Conservation (phyloP, 1,140 invertebrate species). For the Drosophila sturtevanti region DNA sequence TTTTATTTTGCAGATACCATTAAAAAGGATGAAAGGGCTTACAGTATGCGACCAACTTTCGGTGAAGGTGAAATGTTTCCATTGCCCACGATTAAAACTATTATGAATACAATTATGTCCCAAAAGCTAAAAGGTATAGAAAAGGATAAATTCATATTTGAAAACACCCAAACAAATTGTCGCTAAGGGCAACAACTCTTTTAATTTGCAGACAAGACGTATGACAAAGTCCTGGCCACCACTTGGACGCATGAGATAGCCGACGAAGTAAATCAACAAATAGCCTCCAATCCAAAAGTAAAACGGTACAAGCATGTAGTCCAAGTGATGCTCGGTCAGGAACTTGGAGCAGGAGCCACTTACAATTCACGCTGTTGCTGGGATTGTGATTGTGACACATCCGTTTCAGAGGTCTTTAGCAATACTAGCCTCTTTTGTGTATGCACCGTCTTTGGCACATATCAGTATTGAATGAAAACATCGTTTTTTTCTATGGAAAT, state of each 20-base stretch:
- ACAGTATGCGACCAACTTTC: slow-evolving; percentile 70
- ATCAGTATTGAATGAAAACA: slow-evolving; percentile 55
- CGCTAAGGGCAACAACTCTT: slow-evolving; percentile 41
- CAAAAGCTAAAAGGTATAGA: slow-evolving; percentile 62
- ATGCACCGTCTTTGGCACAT: slow-evolving; percentile 66
- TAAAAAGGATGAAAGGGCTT: slow-evolving; percentile 39
- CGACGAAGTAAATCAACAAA: slow-evolving; percentile 65
- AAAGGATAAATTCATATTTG: slow-evolving; percentile 17
- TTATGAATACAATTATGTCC: slow-evolving; percentile 58
- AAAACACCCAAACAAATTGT: slow-evolving; percentile 14
- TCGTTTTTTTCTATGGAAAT: slow-evolving; percentile 36
- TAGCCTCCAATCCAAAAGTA: slow-evolving; percentile 54
- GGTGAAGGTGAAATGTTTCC: slow-evolving; percentile 70
- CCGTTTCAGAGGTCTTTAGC: slow-evolving; percentile 61
- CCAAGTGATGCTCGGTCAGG: slow-evolving; percentile 70
- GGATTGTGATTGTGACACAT: slow-evolving; percentile 71
- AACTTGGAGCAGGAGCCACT: slow-evolving; percentile 57
- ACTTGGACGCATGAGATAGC: slow-evolving; percentile 63
- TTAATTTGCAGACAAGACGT: slow-evolving; percentile 49
- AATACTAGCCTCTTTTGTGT: slow-evolving; percentile 70
- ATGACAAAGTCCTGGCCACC: slow-evolving; percentile 56
- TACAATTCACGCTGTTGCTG: slow-evolving; percentile 69
- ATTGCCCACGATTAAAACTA: slow-evolving; percentile 54
- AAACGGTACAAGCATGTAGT: slow-evolving; percentile 70
- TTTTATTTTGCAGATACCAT: background rate